Conservation (phyloP, 2,113 vertebrate genomes). For the Lathamus discolor region DNA sequence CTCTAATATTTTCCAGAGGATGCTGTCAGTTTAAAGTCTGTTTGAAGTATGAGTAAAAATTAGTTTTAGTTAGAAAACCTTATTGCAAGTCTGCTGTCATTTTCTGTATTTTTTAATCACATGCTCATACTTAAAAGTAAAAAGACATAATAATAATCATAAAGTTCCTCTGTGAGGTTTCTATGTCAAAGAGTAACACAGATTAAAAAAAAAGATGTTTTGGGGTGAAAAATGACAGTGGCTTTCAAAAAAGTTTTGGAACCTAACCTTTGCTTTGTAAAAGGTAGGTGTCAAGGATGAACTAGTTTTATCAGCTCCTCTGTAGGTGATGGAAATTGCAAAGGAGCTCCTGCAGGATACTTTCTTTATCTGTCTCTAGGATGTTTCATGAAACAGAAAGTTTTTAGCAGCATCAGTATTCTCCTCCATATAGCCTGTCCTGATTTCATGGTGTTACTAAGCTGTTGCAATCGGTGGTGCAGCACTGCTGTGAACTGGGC, state of each 20-base stretch:
- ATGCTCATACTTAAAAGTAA: background rate
- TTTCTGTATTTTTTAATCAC: background rate
- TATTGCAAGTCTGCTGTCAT: background rate
- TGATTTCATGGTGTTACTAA: background rate
- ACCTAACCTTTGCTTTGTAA: background rate
- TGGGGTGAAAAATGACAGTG: background rate
- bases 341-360: background rate
- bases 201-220: background rate
- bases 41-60: background rate
- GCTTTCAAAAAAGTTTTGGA: background rate
- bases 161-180: background rate
- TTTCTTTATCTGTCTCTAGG: background rate
- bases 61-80: background rate
- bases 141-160: background rate
- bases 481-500: background rate
- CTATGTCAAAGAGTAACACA: background rate
- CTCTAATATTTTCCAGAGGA: background rate
- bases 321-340: background rate
- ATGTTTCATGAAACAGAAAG: background rate
- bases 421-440: background rate
- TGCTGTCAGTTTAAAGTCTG: background rate
- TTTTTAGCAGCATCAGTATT: background rate
- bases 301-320: background rate
- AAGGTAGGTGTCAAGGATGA: background rate
- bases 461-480: background rate